phyloP scores from a whole-genome alignment of 2,888 invertebrate genomes.

The Drosophila phalerata region DNA sequence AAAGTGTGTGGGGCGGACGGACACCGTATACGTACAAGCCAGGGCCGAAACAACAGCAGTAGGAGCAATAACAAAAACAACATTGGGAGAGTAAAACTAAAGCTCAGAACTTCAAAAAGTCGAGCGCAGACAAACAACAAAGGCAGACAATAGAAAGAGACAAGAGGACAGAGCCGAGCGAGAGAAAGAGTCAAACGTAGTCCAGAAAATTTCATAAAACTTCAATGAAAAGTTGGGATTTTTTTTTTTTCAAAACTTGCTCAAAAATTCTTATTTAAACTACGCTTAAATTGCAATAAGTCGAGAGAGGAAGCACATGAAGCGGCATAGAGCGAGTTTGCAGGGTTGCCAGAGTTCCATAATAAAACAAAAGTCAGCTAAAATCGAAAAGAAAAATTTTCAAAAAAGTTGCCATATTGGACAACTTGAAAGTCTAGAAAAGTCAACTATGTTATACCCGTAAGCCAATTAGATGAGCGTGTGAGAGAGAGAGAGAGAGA shows the following conservation, averaged over 20 bases:
- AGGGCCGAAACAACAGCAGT: conserved; percentile 42
- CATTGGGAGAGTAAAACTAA: conserved; percentile 39
- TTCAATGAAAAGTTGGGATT: conserved; percentile 55
- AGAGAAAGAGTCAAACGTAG: conserved; percentile 6
- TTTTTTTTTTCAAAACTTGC: conserved; percentile 45
- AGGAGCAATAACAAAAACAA: conserved; percentile 41
- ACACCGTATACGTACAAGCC: conserved; percentile 31
- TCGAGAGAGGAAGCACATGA: conserved; percentile 24
- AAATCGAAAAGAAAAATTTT: conserved; percentile 32
- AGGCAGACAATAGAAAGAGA: conserved; percentile 25
- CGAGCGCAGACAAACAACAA: conserved; percentile 49
- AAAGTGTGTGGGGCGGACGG: neutral
- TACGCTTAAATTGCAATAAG: conserved; percentile 77
- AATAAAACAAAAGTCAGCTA: conserved; percentile 64
- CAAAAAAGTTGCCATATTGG: conserved; percentile 50
- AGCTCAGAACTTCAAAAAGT: conserved; percentile 57
- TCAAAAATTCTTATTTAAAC: conserved; percentile 74
- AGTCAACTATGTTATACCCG: conserved; percentile 18
- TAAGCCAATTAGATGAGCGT: neutral
- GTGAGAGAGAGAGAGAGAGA: neutral
- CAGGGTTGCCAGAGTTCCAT: conserved; percentile 41
- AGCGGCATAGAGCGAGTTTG: conserved; percentile 14
- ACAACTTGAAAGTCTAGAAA: conserved; percentile 2
- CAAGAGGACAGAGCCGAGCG: neutral
- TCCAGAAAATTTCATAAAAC: conserved; percentile 73